Evolutionary conservation across 2,113 vertebrate species (phyloP).

Genomic region (Ophiodon elongatus): DNA sequence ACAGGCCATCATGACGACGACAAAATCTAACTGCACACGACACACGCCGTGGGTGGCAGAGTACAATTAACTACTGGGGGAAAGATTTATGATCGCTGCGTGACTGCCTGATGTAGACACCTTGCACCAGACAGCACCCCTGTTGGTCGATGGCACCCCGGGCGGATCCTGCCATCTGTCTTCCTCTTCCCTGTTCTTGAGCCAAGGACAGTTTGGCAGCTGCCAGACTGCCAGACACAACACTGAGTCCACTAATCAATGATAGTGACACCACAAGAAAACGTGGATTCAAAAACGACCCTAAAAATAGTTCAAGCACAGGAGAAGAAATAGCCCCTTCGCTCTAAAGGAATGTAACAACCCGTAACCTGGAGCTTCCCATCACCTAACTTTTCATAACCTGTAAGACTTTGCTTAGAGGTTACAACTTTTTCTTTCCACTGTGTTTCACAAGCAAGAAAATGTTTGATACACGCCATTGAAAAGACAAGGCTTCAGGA

Average conservation of each 20-base stretch:
- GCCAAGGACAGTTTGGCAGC: slow-evolving; percentile 58
- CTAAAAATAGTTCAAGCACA: slow-evolving; percentile 21
- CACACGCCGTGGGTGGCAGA: slow-evolving; percentile 40
- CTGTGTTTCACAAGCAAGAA: not conserved
- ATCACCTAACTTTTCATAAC: not conserved
- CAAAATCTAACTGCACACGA: slow-evolving; percentile 17
- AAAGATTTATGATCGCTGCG: slow-evolving; percentile 9
- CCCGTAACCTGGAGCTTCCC: not conserved
- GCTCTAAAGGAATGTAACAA: not conserved
- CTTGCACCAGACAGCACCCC: slow-evolving; percentile 25
- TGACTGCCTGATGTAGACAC: slow-evolving; percentile 40
- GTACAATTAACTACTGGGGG: slow-evolving; percentile 28
- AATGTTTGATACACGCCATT: not conserved
- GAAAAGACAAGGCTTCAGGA: not conserved
- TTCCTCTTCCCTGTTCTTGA: slow-evolving; percentile 52
- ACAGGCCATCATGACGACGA: slow-evolving; percentile 28
- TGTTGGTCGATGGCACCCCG: slow-evolving; percentile 24
- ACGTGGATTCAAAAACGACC: slow-evolving; percentile 4
- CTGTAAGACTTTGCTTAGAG: not conserved
- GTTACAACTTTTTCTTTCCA: not conserved
- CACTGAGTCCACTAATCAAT: slow-evolving; percentile 42
- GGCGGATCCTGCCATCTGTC: slow-evolving; percentile 47
- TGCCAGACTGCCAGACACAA: slow-evolving; percentile 38
- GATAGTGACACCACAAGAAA: slow-evolving; percentile 41
- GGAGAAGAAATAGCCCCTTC: slow-evolving; percentile 1